Conservation (phyloP, 2,797 vertebrate species). For the Ctenosaura bakeri region DNA sequence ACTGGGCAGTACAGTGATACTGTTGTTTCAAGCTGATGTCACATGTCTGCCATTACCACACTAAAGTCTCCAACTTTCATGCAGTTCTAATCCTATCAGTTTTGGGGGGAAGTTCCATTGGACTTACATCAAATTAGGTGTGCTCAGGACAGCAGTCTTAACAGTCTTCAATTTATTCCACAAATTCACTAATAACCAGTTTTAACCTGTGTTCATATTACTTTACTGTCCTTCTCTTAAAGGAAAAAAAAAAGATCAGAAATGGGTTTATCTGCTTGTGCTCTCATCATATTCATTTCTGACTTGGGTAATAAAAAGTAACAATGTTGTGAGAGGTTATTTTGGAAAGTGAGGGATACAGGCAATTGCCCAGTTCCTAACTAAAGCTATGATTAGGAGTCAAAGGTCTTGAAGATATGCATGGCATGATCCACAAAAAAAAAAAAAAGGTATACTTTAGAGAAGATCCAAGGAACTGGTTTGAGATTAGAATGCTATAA, state of each 20-base stretch:
- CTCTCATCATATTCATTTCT: slow-evolving; percentile 48
- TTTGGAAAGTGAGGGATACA: background rate
- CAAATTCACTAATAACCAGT: background rate
- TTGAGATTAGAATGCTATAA: background rate
- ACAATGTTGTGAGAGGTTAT: background rate
- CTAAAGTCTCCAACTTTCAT: background rate
- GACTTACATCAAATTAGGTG: background rate
- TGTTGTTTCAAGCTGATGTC: background rate
- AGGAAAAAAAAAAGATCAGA: slow-evolving; percentile 8
- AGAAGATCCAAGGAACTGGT: background rate
- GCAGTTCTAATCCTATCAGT: background rate
- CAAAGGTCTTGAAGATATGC: background rate
- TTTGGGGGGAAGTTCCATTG: background rate
- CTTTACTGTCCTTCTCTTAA: background rate
- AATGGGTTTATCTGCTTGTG: slow-evolving; percentile 52
- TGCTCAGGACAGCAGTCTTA: background rate
- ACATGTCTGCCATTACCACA: background rate
- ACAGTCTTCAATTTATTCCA: background rate
- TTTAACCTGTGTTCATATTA: background rate
- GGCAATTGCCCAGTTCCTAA: background rate
- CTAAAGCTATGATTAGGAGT: background rate
- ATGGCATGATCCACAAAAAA: background rate
- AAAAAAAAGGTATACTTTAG: background rate
- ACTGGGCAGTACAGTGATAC: background rate
- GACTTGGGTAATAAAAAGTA: background rate